Base-by-base conservation (phyloP, 1,140 invertebrate species). In the Cyphomyrmex costatus region DNA sequence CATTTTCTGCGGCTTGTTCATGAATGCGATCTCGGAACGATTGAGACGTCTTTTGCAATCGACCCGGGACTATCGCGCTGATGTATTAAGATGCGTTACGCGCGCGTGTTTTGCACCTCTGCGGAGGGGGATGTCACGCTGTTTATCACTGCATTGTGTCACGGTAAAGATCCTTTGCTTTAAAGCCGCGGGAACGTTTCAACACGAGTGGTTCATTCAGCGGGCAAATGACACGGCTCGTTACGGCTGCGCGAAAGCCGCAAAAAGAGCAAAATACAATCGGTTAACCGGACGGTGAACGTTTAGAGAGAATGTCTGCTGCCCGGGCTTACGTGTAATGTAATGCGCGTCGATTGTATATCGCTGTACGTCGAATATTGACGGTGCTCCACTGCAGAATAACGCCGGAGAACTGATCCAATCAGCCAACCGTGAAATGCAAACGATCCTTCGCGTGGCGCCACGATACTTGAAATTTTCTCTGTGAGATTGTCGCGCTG, bases 261-360 rank as follows among this genome's bases (percentile, higher is more conserved):
- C 61, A 79, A 79, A 79, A 79, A 46, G 46, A 66, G 46, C 27
- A 51, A 65, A 68, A 33, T 51, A 79, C 60, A 79, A 79, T 79
- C 77, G 61, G 58, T 49, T 78, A 33, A 49, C 19, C 19, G 58
- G 42, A 78, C 76, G 60, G 58, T 65, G 42, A 79, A 36, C 58
- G 76, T 49, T 77, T 46, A 49, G 36, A 65, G 76, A 51, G 42
- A 65, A 65, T 49, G 42, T 33, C 16, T 33, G 56, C 19, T 33
- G 27, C 19, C 5, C 27, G 24, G 16, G 27, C 70, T 30, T 30
- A 73, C 24, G 19, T 53, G 70, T n/a, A 53, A 73, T 53, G 19
- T 53, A 53, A n/a, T 24, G 63, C 7, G 4, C 12, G n/a, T 10
- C 2, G 27, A 10, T n/a, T n/a, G 1, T 56, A 8, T 73, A 68